Base-by-base conservation (phyloP, 1,140 invertebrate species). In the Myzus persicae region DNA sequence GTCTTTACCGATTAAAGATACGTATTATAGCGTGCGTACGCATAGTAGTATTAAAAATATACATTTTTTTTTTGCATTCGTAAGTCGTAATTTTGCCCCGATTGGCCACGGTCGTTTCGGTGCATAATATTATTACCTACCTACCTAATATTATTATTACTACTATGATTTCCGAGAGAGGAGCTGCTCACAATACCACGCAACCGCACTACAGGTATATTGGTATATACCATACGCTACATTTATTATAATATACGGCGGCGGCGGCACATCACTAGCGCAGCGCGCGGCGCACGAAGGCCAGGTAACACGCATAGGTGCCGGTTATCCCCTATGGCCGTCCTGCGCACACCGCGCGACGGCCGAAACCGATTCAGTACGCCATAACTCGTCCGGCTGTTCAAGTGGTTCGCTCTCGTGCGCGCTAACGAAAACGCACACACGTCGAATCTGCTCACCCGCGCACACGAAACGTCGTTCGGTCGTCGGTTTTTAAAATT, bases 301-400 rank as follows among this genome's bases (percentile, higher is more conserved):
- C 51, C 91, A 84, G 91, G 91, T 93, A 93, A 93, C 81, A 54
- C 91, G 91, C 46, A 54, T 84, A 93, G 91, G 91, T 93, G 91
- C 91, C 91, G 81, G 91, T 85, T 85, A 54, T 93, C 48, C 91
- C 81, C 81, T 93, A 54, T 85, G 81, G 91, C 24, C 91, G 91
- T 93, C 91, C 81, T 93, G 91, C 91, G 91, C 91, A 92, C 91
- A 82, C 91, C 42, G 59, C 42, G 91, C 76, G 0, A 24, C 48
- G 91, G 81, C 76, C 76, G 91, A 93, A 93, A 93, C 91, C 91
- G 91, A 93, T 93, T 93, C 91, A 93, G 91, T 93, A 93, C 91
- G 91, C 81, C 91, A 85, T 93, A 93, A 93, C 91, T 48, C 91
- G 91, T 85, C 48, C 91, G 91, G 46, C 38, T 38, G 91, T 93